Base-by-base conservation (phyloP, 2,888 invertebrate species). In the Tachina grossa region DNA sequence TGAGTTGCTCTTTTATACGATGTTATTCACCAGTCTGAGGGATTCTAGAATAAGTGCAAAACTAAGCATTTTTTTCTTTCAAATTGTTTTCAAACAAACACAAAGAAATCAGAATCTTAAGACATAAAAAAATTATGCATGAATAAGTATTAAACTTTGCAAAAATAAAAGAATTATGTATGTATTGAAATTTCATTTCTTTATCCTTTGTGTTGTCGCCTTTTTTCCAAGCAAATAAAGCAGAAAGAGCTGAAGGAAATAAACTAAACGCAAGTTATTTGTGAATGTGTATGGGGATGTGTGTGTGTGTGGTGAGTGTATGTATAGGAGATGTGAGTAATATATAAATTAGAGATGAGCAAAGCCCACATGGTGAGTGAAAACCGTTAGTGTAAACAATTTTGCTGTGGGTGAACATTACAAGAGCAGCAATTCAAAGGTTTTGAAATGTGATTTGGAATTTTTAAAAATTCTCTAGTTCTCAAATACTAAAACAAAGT, bases 91-190 rank as follows among this genome's bases (percentile, higher is more conserved):
- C 45, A n/a, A 16, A 53, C 8, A 71, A 47, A 55, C 31, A 65
- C 47, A 79, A 71, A 72, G 19, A 41, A 66, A 55, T 51, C 22
- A 6, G 47, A 43, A 55, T 57, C 53, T 53, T 61, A 11, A 53
- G 39, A 19, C 55, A 74, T 9, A 74, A 57, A 31, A 41, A 43
- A 39, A 31, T 31, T 10, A 45, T 72, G 55, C 65, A 49, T 65
- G 57, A 65, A 55, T 22, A 65, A 41, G 11, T 49, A 74, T 74
- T 80, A 45, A 31, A 72, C 10, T 80, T 75, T 68, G 75, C 74
- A 65, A 80, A 57, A 10, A 65, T 45, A 72, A 45, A 57, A 79
- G 65, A 61, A 19, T 51, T 69, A 43, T 55, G 31, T 61, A 31
- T 66, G 31, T 61, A 59, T 77, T 57, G n/a, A 55, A 57, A 65